Base-by-base conservation (phyloP, 2,888 invertebrate genomes). In the Elysia crispata region DNA sequence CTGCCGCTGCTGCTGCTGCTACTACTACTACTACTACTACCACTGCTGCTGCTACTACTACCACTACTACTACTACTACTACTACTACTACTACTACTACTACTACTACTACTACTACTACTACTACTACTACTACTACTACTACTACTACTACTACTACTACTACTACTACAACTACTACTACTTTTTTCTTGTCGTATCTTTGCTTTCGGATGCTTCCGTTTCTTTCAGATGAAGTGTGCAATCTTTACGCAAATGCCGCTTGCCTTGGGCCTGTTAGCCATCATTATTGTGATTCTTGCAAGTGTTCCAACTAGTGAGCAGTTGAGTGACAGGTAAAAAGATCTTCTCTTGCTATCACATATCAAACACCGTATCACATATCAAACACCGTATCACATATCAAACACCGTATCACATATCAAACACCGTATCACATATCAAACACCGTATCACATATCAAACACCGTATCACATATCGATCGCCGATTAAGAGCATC, bases 11-110 rank as follows among this genome's bases (percentile, higher is more conserved):
- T 74, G 25, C 60, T 74, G 18, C 60, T 74, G 25, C 60, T 74
- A 50, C 60, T 57, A 50, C 60, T 74, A 50, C 60, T 74, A 50
- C 31, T 31, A 57, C 33, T 57, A 1, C 60, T 50, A 50, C 60
- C 23, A 50, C 60, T 74, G 25, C 33, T 54, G 25, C 30, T 74
- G 18, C 60, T 74, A 50, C 30, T 57, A 49, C 25, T 50, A 50
- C 60, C 5, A 50, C 33, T 74, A 23, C 60, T 74, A 23, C 60
- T 74, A 23, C 60, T 57, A 0, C 60, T 74, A 1, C 60, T 74
- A 50, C 60, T 74, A 76, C 25, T 49, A 76, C 1, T 41, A 75
- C 41, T 41, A 62, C 41, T 41, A 57, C 41, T 31, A 73, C 31
- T 31, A 73, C 31, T 28, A 54, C 31, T 50, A 54, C 31, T 60